A percentile compares a stretch with the other conserved stretches of the same genome.
Evolutionary conservation across 2,113 vertebrate species (phyloP).

Genomic region (Pseudorectes ferrugineus): DNA sequence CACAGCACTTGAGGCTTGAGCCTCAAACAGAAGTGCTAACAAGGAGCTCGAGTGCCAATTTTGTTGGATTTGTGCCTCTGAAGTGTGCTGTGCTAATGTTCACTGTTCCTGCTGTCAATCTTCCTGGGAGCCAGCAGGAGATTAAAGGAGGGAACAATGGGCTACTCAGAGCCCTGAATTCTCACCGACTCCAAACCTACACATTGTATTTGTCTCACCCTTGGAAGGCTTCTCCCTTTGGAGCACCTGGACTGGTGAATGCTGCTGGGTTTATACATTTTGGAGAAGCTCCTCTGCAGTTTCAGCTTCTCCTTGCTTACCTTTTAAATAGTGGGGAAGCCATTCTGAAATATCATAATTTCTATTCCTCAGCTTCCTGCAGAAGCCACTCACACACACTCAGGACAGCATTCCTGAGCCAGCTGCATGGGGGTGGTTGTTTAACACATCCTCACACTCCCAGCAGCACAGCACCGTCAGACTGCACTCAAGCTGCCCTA

Average conservation of each 20-base stretch:
- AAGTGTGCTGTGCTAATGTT: conserved; percentile 14
- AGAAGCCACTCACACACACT: background rate
- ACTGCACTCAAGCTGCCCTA: background rate
- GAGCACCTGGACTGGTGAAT: background rate
- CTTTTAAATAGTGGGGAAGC: background rate
- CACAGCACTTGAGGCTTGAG: conserved; percentile 5
- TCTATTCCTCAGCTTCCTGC: background rate
- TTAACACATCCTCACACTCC: background rate
- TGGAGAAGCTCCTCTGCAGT: background rate
- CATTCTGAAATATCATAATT: background rate
- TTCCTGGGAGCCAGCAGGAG: background rate
- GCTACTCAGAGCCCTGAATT: background rate
- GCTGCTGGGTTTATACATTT: background rate
- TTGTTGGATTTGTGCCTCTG: conserved; percentile 46
- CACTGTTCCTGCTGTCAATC: conserved; percentile 28
- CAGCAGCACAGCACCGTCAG: background rate
- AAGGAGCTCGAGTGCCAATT: conserved; percentile 41
- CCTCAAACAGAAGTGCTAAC: background rate
- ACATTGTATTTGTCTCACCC: background rate
- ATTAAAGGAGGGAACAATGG: conserved; percentile 35
- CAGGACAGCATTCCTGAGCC: background rate
- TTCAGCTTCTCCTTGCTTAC: background rate
- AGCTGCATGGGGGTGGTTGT: background rate
- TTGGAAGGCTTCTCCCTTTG: background rate
- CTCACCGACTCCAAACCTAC: background rate